A percentile compares a stretch with the other conserved stretches of the same genome.
Evolutionary conservation across 2,888 invertebrate species (phyloP).

Genomic region (Neoascia interrupta): DNA sequence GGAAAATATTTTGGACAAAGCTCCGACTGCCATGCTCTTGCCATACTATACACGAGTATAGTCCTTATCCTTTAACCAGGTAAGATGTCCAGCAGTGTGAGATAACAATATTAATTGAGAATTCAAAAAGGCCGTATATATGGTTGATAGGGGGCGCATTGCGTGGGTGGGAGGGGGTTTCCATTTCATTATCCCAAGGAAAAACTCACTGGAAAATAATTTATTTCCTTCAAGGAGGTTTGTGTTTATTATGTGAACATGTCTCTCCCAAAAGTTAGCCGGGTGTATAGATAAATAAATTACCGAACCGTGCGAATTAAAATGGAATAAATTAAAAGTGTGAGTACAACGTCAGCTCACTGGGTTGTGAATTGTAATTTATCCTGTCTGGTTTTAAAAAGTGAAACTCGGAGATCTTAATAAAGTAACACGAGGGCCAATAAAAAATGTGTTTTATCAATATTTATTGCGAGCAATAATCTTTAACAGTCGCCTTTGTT

Average conservation of each 20-base stretch:
- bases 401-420: too few relatives aligned
- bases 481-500: conserved; percentile 38
- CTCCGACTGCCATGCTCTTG: not conserved
- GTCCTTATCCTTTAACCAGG: conserved; percentile 29
- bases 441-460: not conserved
- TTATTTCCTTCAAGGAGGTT: conserved; percentile 47
- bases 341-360: not conserved
- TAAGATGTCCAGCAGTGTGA: conserved; percentile 34
- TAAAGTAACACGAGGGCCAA: not conserved
- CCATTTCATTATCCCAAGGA: conserved; percentile 54
- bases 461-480: conserved; percentile 45
- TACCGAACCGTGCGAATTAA: conserved; percentile 40
- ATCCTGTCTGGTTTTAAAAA: conserved; percentile 25
- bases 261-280: conserved; percentile 22
- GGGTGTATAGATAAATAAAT: conserved; percentile 54
- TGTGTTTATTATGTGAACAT: conserved; percentile 30
- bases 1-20: conserved; percentile 37
- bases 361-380: conserved; percentile 30
- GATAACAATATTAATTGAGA: conserved; percentile 59
- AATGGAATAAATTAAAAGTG: conserved; percentile 63
- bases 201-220: conserved; percentile 46
- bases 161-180: conserved; percentile 40
- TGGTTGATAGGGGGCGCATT: conserved; percentile 20
- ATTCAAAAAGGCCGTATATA: conserved; percentile 32
- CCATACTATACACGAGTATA: too few relatives aligned